phyloP scores from a whole-genome alignment of 1,140 invertebrate genomes.

The Fopius arisanus region DNA sequence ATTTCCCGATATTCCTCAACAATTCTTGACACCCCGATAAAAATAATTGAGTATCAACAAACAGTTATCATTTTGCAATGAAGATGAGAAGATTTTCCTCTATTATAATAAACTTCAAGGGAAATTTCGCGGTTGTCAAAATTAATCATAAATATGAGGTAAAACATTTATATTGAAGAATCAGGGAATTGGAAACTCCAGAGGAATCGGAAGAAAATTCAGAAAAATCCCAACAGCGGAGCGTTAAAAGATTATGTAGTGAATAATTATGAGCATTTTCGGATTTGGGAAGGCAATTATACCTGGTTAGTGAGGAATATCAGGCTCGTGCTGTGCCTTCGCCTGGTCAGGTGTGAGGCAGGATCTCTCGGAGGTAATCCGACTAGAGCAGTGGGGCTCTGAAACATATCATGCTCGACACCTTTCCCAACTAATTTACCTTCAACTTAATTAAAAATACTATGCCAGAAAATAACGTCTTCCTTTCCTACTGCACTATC shows the following conservation, averaged over 20 bases:
- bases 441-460: constrained; percentile 12
- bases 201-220: not conserved
- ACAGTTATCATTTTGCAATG: too few relatives aligned
- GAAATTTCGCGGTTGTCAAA: too few relatives aligned
- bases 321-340: constrained; percentile 74
- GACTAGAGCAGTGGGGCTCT: constrained; percentile 67
- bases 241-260: too few relatives aligned
- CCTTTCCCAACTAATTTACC: constrained; percentile 39
- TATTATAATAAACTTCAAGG: too few relatives aligned
- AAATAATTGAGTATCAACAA: too few relatives aligned
- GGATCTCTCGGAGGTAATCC: constrained; percentile 61
- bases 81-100: too few relatives aligned
- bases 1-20: too few relatives aligned
- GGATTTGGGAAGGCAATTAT: constrained; percentile 50
- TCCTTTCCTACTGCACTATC: not conserved
- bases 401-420: constrained; percentile 65
- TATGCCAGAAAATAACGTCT: not conserved
- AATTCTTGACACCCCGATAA: too few relatives aligned
- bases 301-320: constrained; percentile 71
- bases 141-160: too few relatives aligned
- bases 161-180: too few relatives aligned
- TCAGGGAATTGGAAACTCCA: not conserved
- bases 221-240: not conserved
- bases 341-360: constrained; percentile 72
- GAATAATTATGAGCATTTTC: too few relatives aligned